phyloP scores from a whole-genome alignment of 2,113 vertebrate species.

The Lipotes vexillifer region DNA sequence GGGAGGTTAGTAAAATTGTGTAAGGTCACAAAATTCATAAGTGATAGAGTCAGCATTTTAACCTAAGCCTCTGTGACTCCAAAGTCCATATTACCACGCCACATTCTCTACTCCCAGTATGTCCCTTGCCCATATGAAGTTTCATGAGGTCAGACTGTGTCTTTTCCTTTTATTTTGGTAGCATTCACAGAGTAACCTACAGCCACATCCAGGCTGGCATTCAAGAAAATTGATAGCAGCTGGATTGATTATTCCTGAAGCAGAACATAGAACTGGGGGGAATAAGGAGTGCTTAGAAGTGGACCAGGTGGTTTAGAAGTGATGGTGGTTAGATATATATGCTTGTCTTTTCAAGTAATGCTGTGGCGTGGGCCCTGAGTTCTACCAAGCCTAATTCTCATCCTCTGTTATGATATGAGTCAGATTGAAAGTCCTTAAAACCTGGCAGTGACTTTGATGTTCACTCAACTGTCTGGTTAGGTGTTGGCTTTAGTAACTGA shows the following conservation, averaged over 20 bases:
- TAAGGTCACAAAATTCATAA: neutral
- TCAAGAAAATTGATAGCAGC: neutral
- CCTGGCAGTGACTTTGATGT: neutral
- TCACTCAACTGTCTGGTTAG: neutral
- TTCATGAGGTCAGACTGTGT: neutral
- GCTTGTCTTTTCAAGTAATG: neutral
- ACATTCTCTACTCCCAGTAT: neutral
- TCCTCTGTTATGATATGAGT: neutral
- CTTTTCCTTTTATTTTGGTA: neutral
- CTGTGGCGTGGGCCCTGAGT: neutral
- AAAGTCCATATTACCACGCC: neutral
- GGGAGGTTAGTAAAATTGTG: conserved; percentile 30
- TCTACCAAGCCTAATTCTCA: neutral
- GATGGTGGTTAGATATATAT: too few relatives aligned
- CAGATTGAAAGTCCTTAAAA: neutral
- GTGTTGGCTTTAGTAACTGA: neutral
- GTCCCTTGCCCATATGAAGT: neutral
- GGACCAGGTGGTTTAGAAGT: neutral
- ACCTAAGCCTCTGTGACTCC: neutral
- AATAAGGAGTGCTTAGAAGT: neutral
- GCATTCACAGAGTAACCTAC: neutral
- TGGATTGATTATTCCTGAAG: neutral
- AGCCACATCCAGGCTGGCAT: neutral
- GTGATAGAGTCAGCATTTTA: neutral
- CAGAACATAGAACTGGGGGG: neutral